Evolutionary conservation across 2,888 invertebrate genomes (phyloP).

Genomic region (Ethmia dodecea): DNA sequence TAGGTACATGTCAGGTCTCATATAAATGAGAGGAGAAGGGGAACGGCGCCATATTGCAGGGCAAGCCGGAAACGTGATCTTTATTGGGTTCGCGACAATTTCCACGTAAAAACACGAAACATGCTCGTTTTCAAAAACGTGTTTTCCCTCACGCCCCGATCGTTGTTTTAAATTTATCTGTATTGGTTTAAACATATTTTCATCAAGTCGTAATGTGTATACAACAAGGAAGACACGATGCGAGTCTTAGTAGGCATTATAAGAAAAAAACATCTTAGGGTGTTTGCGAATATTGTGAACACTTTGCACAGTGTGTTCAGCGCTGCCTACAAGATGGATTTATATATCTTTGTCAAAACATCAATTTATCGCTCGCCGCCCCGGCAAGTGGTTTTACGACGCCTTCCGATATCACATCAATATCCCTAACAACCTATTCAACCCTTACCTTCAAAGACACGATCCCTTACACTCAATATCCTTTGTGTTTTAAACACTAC

Average conservation of each 20-base stretch:
- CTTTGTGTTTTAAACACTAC: too few relatives aligned
- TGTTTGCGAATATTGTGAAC: too few relatives aligned
- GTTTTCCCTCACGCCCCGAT: constrained; percentile 23
- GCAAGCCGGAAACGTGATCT: constrained; percentile 25
- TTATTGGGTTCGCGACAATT: constrained; percentile 29
- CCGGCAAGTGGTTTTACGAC: constrained; percentile 35
- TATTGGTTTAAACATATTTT: constrained; percentile 1
- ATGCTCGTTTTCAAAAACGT: constrained; percentile 10
- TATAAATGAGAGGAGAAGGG: neutral
- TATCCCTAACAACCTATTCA: constrained; percentile 34
- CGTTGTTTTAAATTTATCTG: constrained; percentile 25
- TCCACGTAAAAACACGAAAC: constrained; percentile 7
- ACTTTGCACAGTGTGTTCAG: too few relatives aligned
- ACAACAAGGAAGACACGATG: too few relatives aligned
- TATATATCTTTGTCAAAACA: constrained; percentile 29
- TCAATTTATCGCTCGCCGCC: constrained; percentile 16
- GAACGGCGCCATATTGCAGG: constrained; percentile 20
- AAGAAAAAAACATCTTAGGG: too few relatives aligned
- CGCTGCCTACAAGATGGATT: too few relatives aligned
- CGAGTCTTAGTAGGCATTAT: too few relatives aligned
- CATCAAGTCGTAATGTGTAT: too few relatives aligned
- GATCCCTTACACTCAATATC: too few relatives aligned
- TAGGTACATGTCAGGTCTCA: constrained; percentile 1
- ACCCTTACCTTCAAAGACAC: too few relatives aligned
- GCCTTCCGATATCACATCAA: constrained; percentile 37